Evolutionary conservation across 2,113 vertebrate genomes (phyloP).

Genomic region (Dipodomys stephensi): DNA sequence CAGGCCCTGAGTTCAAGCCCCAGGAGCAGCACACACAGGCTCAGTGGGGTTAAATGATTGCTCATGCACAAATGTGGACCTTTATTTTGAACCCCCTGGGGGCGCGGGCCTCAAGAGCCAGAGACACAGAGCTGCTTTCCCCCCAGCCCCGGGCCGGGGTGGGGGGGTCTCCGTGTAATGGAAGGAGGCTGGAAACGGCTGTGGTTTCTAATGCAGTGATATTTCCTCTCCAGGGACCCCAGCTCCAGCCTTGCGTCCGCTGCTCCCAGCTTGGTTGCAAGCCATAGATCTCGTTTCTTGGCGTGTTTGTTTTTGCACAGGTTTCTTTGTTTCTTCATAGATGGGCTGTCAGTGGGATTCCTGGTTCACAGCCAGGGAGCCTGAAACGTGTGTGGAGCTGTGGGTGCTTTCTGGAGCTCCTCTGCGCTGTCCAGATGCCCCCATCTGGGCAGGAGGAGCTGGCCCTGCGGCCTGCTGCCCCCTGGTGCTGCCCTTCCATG

Average conservation of each 20-base stretch:
- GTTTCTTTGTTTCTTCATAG: conserved; percentile 50
- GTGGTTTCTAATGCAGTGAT: conserved; percentile 80
- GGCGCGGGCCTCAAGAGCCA: not conserved
- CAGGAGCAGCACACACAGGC: no score
- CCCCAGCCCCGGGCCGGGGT: not conserved
- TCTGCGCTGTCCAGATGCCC: not conserved
- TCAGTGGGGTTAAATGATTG: no score
- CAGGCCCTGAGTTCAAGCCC: no score
- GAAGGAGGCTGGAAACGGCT: conserved; percentile 71
- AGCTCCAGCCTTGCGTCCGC: conserved; percentile 77
- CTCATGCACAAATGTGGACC: not conserved
- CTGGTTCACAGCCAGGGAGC: conserved; percentile 71
- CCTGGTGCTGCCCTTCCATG: not conserved
- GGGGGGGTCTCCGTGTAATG: conserved; percentile 34
- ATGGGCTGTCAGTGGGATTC: conserved; percentile 62
- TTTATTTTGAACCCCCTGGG: not conserved
- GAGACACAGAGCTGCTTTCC: not conserved
- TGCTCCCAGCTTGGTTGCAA: conserved; percentile 76
- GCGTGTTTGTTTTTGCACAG: conserved; percentile 68
- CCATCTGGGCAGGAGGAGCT: not conserved
- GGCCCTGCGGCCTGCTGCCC: no score
- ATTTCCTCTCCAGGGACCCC: conserved; percentile 81
- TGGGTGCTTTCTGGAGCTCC: not conserved
- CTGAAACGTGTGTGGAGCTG: conserved; percentile 42
- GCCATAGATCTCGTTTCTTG: conserved; percentile 78